phyloP scores from a whole-genome alignment of 2,797 vertebrate species.

The Calcarius lapponicus region DNA sequence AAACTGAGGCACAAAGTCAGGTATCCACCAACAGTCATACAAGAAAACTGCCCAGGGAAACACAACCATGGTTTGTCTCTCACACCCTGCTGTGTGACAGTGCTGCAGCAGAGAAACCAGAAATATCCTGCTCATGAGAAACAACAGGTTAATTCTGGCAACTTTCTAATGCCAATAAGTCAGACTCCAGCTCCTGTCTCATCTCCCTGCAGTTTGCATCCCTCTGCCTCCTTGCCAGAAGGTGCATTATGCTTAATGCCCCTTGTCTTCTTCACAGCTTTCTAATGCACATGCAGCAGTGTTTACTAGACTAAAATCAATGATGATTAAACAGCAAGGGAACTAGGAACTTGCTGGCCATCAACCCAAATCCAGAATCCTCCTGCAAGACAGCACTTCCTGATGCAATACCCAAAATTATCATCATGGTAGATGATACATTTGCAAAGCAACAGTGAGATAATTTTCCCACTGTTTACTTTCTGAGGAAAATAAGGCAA shows the following conservation, averaged over 20 bases:
- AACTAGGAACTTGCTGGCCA: neutral
- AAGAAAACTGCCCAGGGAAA: neutral
- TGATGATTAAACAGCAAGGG: neutral
- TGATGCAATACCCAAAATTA: neutral
- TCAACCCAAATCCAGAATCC: neutral
- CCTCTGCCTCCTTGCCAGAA: constrained; percentile 17
- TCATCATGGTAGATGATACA: neutral
- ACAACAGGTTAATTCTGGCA: constrained; percentile 24
- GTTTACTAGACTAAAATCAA: neutral
- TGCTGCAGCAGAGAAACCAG: neutral
- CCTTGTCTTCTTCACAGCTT: neutral
- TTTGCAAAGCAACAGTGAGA: neutral
- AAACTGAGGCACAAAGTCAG: neutral
- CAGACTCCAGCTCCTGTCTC: neutral
- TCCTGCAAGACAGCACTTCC: neutral
- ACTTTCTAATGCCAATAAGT: neutral
- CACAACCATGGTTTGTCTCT: neutral
- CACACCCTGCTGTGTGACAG: neutral
- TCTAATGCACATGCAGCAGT: neutral
- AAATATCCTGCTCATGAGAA: neutral
- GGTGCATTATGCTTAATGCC: neutral
- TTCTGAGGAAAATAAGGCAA: constrained; percentile 4
- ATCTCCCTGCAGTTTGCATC: neutral
- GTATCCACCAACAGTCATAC: rapidly evolving
- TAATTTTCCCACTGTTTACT: neutral